phyloP scores from a whole-genome alignment of 2,113 vertebrate species.

The Hippocampus guttulatus region DNA sequence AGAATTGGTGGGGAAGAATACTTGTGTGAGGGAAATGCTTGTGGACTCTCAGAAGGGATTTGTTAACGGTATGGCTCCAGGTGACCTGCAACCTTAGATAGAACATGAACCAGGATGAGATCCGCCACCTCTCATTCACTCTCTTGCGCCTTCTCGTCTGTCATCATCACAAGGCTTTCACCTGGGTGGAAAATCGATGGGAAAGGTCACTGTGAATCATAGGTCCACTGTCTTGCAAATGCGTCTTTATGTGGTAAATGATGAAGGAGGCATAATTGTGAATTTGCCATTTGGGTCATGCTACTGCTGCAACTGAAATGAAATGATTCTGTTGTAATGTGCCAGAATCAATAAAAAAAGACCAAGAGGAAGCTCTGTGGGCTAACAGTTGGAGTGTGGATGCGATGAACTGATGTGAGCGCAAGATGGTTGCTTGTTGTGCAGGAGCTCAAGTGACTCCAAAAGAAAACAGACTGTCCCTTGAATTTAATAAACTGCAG shows the following conservation, averaged over 20 bases:
- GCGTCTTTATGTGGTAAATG: slow-evolving; percentile 16
- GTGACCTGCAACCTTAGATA: slow-evolving; percentile 37
- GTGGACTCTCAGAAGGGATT: no score
- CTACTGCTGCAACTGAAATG: slow-evolving; percentile 5
- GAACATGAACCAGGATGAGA: slow-evolving; percentile 52
- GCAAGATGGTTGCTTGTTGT: slow-evolving; percentile 25
- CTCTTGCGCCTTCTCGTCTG: slow-evolving; percentile 35
- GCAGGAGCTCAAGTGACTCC: slow-evolving; percentile 45
- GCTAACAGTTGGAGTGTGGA: slow-evolving; percentile 43
- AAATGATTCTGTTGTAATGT: slow-evolving; percentile 15
- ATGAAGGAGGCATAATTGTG: neutral
- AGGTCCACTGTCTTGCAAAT: slow-evolving; percentile 20
- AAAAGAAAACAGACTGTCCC: slow-evolving; percentile 38
- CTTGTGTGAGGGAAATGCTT: no score
- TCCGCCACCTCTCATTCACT: slow-evolving; percentile 57
- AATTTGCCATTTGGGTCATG: slow-evolving; percentile 11
- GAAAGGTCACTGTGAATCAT: slow-evolving; percentile 37
- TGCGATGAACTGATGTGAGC: slow-evolving; percentile 10
- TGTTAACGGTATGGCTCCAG: no score
- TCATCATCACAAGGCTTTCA: slow-evolving; percentile 57
- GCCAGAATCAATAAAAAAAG: slow-evolving; percentile 34
- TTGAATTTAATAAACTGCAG: slow-evolving; percentile 49
- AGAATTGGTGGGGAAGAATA: no score
- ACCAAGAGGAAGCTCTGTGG: slow-evolving; percentile 1
- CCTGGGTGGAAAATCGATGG: slow-evolving; percentile 35